Evolutionary conservation across 2,797 vertebrate genomes (phyloP), one percentile per base, ranked within the genome.

Genomic region (Spinus pinus): DNA sequence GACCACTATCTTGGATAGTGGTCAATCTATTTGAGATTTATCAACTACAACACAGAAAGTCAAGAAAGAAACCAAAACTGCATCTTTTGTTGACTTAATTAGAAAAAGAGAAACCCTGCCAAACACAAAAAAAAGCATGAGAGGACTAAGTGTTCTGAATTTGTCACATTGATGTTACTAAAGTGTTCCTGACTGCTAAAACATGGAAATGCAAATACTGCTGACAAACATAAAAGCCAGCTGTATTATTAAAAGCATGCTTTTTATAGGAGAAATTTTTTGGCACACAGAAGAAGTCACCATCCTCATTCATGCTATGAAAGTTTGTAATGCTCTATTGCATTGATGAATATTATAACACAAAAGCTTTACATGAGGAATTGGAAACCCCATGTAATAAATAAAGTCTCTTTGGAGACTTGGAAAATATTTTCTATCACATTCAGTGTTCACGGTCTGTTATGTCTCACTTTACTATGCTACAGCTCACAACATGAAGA

Each of bases 161-260:
- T 88, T 77, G 54, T 92, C 86, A 86, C 20, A 3, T 49, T 42
- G 64, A 66, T 60, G 54, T 94, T 64, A 73, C 49, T 85, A 46
- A 85, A 74, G 3, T 15, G 30, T 57, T 94, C 80, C 46, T 86
- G 67, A 87, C 42, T 65, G 42, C 11, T 91, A 64, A 80, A 73
- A 62, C 53, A 90, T 37, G 16, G 78, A 95, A 95, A 86, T 33
- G 33, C 25, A 84, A 81, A 84, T 41, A 57, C 30, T 87, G 66
- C n/a, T 92, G 46, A 93, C 86, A 92, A 94, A 92, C 33, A 54
- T 78, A 88, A 84, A 90, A 84, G 35, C 46, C 64, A 87, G 75
- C 21, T 81, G 15, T 47, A 93, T 93, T 91, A 94, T 84, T 88
- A 87, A 94, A 95, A 92, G 23, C 77, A 78, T 2, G 1, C 22